Conservation (phyloP, 2,113 vertebrate species). For the Ivindomyrus marchei region DNA sequence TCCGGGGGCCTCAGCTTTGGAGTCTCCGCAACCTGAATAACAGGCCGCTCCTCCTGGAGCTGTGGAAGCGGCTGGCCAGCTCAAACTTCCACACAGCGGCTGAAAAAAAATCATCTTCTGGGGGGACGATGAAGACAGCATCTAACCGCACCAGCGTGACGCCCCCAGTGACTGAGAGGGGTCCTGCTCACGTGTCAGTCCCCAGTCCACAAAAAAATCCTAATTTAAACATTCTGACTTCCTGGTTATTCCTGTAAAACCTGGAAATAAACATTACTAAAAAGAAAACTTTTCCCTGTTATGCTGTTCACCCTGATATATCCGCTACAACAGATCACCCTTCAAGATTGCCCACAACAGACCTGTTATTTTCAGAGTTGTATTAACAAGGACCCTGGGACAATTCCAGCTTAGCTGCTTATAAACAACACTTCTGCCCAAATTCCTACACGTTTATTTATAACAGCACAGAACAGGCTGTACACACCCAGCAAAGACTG, state of each 20-base stretch:
- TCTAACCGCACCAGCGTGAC: not conserved
- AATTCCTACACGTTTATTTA: not conserved
- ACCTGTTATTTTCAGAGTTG: not conserved
- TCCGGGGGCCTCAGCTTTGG: not conserved
- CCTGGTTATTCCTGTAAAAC: not conserved
- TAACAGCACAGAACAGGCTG: not conserved
- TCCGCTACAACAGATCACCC: not conserved
- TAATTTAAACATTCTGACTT: not conserved
- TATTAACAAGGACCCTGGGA: not conserved
- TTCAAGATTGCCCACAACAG: not conserved
- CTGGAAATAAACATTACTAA: not conserved
- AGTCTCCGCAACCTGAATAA: not conserved
- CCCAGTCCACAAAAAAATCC: not conserved
- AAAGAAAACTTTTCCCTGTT: not conserved
- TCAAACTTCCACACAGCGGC: not conserved
- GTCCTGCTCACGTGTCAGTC: not conserved
- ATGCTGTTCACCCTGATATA: not conserved
- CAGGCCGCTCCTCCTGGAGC: not conserved
- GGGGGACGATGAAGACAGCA: not conserved
- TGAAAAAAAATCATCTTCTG: not conserved
- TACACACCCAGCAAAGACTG: not conserved
- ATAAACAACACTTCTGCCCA: not conserved
- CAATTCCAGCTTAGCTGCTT: not conserved
- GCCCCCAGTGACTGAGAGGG: not conserved
- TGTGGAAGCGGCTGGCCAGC: not conserved